phyloP scores from a whole-genome alignment of 2,113 vertebrate genomes.

The Carlito syrichta region DNA sequence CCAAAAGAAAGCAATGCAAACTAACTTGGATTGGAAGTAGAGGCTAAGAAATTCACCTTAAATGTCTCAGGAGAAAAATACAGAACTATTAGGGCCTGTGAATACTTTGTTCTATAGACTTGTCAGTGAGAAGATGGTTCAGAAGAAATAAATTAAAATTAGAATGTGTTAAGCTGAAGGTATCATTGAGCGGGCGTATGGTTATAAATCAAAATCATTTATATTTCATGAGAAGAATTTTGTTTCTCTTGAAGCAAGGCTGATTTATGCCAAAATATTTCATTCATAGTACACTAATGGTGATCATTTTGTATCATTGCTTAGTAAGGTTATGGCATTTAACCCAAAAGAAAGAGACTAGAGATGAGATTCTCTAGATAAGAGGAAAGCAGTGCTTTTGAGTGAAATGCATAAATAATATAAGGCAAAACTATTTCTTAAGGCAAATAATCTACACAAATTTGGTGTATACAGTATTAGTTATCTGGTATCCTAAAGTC shows the following conservation, averaged over 20 bases:
- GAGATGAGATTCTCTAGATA: not conserved
- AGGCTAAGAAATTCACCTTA: not conserved
- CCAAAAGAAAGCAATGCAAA: too few relatives aligned
- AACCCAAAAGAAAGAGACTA: not conserved
- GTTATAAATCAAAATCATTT: constrained; percentile 31
- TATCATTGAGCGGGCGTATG: not conserved
- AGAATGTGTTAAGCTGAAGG: not conserved
- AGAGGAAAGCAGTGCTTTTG: not conserved
- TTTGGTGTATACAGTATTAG: not conserved
- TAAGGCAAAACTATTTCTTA: not conserved
- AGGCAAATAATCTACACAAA: not conserved
- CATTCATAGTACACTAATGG: not conserved
- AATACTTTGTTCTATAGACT: not conserved
- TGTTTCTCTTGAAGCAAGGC: constrained; percentile 24
- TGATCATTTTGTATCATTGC: not conserved
- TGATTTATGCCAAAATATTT: constrained; percentile 26
- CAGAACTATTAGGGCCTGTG: not conserved
- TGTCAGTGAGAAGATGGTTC: not conserved
- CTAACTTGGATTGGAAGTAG: too few relatives aligned
- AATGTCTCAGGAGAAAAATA: not conserved
- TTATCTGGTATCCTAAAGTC: not conserved
- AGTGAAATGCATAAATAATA: not conserved
- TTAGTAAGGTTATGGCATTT: not conserved
- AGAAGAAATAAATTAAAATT: constrained; percentile 43
- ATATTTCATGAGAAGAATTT: constrained; percentile 12